A percentile compares a stretch with the other conserved stretches of the same genome.
These are phyloP conservation scores for Aurelia aurita complex sp. Pacific DNA, from an alignment of 30 jellyfish, hydroid and myxozoan species.

Conservation along the genomic window DNA sequence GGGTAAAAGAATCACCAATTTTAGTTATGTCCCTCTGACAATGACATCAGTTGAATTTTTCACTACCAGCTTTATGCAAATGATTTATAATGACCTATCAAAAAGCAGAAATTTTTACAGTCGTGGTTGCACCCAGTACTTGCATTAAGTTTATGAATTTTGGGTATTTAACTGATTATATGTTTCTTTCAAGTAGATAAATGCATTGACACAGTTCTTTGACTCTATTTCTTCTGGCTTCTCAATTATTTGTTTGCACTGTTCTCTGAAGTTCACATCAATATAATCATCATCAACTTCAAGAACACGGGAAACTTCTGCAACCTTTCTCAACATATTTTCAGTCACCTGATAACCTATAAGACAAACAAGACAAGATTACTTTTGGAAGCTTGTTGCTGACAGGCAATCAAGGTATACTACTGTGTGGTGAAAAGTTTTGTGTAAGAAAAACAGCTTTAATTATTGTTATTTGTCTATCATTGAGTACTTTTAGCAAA, in stretches of 20 bases:
- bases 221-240: slow-evolving; percentile 35
- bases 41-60: too few species aligned
- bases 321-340: slow-evolving; percentile 26
- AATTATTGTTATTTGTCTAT: too few species aligned
- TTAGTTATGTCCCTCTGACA: too few species aligned
- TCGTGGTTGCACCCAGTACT: too few species aligned
- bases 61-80: too few species aligned
- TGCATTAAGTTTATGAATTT: neutral
- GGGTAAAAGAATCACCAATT: too few species aligned
- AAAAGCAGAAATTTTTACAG: too few species aligned
- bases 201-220: slow-evolving; percentile 30
- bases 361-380: neutral
- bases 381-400: neutral
- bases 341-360: slow-evolving; percentile 31
- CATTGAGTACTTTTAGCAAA: too few species aligned
- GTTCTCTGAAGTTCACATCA: slow-evolving; percentile 31
- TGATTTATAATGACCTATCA: too few species aligned
- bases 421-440: too few species aligned
- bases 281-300: slow-evolving; percentile 22
- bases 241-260: slow-evolving; percentile 17
- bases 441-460: too few species aligned
- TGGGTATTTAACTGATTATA: slow-evolving; percentile 21
- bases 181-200: slow-evolving; percentile 26
- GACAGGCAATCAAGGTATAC: too few species aligned
- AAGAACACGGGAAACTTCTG: slow-evolving; percentile 29